Conservation (phyloP, 92 coral and sea anemone species). For the Galaxea fascicularis region DNA sequence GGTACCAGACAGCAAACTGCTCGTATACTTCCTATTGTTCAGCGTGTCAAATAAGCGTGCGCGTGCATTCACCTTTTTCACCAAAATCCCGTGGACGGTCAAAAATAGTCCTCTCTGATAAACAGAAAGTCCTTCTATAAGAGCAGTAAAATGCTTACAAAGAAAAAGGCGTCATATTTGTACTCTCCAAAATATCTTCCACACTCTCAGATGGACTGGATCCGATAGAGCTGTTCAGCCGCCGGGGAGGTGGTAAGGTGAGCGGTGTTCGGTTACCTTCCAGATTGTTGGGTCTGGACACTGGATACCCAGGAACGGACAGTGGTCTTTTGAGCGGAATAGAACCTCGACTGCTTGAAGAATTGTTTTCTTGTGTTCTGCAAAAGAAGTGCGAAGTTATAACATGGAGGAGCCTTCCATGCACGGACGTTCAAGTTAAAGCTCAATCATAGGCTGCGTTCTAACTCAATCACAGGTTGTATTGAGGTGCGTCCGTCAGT, state of each 20-base stretch:
- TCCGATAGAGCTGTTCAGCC: conserved; percentile 41
- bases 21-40: too few relatives aligned
- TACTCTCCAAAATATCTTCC: conserved; percentile 65
- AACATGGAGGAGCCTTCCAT: background rate
- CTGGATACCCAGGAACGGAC: conserved; percentile 26
- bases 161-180: conserved; percentile 69
- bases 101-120: too few relatives aligned
- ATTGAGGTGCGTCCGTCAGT: too few relatives aligned
- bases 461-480: too few relatives aligned
- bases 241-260: conserved; percentile 34
- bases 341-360: background rate
- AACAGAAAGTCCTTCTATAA: too few relatives aligned
- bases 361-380: conserved; percentile 9
- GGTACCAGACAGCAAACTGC: too few relatives aligned
- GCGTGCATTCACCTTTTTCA: too few relatives aligned
- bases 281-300: conserved; percentile 6
- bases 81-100: too few relatives aligned
- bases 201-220: conserved; percentile 66
- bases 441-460: background rate
- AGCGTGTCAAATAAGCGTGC: too few relatives aligned
- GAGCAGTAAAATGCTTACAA: conserved; percentile 7
- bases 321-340: conserved; percentile 32
- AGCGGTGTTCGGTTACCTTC: conserved; percentile 15
- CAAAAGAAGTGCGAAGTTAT: background rate
- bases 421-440: background rate